A percentile compares a stretch with the other conserved stretches of the same genome.
Evolutionary conservation across 2,113 vertebrate genomes (phyloP).

Genomic region (Protomyctophum bolini): DNA sequence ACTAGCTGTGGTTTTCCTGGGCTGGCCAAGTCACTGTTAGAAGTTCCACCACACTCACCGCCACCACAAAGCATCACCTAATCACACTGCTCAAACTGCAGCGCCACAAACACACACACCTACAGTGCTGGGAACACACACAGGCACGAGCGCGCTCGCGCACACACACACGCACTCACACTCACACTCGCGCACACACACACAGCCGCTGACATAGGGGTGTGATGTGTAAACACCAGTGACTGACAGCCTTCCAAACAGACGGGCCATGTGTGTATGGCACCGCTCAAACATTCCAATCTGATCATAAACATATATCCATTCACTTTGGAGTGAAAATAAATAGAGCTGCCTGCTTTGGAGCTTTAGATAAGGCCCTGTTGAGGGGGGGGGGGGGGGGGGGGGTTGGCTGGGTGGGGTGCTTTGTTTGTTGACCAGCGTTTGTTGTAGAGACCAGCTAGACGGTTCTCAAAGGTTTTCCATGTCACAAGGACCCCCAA

Average conservation of each 20-base stretch:
- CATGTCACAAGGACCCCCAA: constrained; percentile 9
- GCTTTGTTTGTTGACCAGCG: constrained; percentile 1
- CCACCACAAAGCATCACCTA: constrained; percentile 76
- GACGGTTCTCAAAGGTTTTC: not conserved
- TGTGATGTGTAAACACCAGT: constrained; percentile 37
- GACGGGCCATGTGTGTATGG: not conserved
- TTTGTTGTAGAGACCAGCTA: constrained; percentile 16
- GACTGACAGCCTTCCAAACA: constrained; percentile 39
- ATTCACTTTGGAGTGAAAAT: not conserved
- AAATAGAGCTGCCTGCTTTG: constrained; percentile 1
- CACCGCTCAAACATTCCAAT: constrained; percentile 5
- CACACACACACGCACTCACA: constrained; percentile 18
- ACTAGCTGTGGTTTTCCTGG: constrained; percentile 75
- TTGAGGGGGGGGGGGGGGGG: not conserved
- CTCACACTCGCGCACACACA: constrained; percentile 19
- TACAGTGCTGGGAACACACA: not conserved
- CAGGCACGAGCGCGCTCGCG: constrained; percentile 13
- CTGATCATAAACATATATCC: constrained; percentile 4
- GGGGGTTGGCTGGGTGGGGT: not conserved
- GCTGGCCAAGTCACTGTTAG: constrained; percentile 72
- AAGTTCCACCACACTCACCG: constrained; percentile 61
- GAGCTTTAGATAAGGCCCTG: not conserved
- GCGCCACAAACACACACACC: constrained; percentile 11
- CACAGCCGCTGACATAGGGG: constrained; percentile 12
- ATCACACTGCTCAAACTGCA: constrained; percentile 67